Evolutionary conservation across 1,140 invertebrate species (phyloP).

Genomic region (Leptopilina boulardi): DNA sequence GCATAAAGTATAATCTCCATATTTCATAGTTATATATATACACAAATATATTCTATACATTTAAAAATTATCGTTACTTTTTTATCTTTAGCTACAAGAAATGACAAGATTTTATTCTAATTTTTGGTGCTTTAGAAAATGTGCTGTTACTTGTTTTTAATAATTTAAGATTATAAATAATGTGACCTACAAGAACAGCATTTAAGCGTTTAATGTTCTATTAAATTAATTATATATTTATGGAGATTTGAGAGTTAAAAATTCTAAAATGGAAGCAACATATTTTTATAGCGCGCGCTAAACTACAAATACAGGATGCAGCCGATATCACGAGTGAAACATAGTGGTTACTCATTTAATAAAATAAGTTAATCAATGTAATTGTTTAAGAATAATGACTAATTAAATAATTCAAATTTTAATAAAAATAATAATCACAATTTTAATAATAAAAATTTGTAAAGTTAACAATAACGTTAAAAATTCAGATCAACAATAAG

Average conservation of each 20-base stretch:
- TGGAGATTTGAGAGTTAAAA: neutral
- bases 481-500: too few relatives aligned
- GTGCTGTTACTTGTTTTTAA: neutral
- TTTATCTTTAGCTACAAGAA: neutral
- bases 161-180: neutral
- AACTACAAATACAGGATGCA: slow-evolving; percentile 26
- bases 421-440: too few relatives aligned
- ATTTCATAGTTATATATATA: neutral
- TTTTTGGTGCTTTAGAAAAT: slow-evolving; percentile 21
- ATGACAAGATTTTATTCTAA: slow-evolving; percentile 28
- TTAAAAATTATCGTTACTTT: neutral
- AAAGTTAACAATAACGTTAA: too few relatives aligned
- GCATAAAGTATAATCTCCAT: neutral
- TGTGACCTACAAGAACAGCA: neutral
- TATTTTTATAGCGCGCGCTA: neutral
- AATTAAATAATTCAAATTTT: too few relatives aligned
- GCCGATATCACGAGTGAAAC: neutral
- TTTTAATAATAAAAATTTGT: too few relatives aligned
- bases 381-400: too few relatives aligned
- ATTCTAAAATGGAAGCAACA: slow-evolving; percentile 15
- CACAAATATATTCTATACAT: neutral
- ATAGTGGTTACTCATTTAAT: neutral
- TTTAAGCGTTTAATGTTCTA: slow-evolving; percentile 15
- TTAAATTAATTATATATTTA: neutral
- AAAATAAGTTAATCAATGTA: too few relatives aligned